phyloP scores from a whole-genome alignment of 2,888 invertebrate species.

The Lottia gigantea region DNA sequence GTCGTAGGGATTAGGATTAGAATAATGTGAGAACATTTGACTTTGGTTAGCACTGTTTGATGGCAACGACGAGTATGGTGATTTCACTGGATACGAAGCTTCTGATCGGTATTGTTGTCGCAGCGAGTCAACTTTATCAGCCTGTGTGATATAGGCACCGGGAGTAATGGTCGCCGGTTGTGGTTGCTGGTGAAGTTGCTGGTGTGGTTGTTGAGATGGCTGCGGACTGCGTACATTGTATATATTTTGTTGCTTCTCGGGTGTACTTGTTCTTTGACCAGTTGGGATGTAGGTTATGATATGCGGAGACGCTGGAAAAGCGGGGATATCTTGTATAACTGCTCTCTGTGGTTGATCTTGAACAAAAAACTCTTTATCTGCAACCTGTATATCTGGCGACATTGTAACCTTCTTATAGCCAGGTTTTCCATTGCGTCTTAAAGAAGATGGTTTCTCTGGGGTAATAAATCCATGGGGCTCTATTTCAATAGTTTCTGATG shows the following conservation, averaged over 20 bases:
- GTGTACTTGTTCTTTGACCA: neutral
- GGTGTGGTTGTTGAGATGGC: neutral
- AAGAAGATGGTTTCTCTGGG: slow-evolving; percentile 42
- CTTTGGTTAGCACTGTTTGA: neutral
- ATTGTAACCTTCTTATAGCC: slow-evolving; percentile 53
- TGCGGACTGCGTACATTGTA: neutral
- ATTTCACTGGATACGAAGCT: slow-evolving; percentile 41
- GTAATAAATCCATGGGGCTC: slow-evolving; percentile 43
- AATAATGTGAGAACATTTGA: slow-evolving; percentile 14
- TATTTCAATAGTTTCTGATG: slow-evolving; percentile 15
- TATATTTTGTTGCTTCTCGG: neutral
- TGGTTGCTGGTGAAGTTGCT: neutral
- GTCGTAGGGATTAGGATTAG: slow-evolving; percentile 12
- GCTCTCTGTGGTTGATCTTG: slow-evolving; percentile 13
- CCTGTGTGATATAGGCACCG: slow-evolving; percentile 15
- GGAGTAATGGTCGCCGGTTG: neutral
- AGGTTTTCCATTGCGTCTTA: slow-evolving; percentile 37
- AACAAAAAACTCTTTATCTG: slow-evolving; percentile 13
- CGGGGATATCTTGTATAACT: slow-evolving; percentile 1
- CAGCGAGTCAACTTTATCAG: slow-evolving; percentile 41
- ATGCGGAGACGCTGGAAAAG: neutral
- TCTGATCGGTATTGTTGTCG: slow-evolving; percentile 48
- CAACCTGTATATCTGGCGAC: slow-evolving; percentile 37
- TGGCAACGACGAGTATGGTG: slow-evolving; percentile 21
- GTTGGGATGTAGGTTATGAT: slow-evolving; percentile 12